A percentile compares a stretch with the other conserved stretches of the same genome.
Evolutionary conservation across 2,888 invertebrate species (phyloP).

Genomic region (Heteromurus nitidus): DNA sequence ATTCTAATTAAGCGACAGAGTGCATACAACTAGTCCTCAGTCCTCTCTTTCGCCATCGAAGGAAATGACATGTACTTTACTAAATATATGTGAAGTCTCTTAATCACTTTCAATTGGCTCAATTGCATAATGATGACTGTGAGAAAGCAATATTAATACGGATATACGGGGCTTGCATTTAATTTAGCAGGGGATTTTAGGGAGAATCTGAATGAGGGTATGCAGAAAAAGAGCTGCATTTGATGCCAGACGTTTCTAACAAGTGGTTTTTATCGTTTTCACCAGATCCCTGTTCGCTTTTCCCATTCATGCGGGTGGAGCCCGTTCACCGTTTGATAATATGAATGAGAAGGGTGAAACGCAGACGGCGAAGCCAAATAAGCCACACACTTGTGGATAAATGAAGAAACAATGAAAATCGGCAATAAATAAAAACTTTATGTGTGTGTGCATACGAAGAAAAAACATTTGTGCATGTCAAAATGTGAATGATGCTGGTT

Average conservation of each 20-base stretch:
- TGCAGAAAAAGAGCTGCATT: background rate
- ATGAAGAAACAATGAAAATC: background rate
- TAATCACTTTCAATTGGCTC: slow-evolving; percentile 23
- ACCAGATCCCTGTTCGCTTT: background rate
- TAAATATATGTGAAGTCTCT: background rate
- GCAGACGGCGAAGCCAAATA: no score
- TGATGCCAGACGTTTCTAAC: background rate
- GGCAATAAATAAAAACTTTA: background rate
- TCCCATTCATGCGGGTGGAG: background rate
- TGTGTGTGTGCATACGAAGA: background rate
- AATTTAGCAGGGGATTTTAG: background rate
- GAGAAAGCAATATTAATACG: slow-evolving; percentile 1
- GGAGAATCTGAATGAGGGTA: background rate
- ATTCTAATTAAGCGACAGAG: slow-evolving; percentile 33
- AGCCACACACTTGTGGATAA: background rate
- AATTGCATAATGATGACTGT: slow-evolving; percentile 19
- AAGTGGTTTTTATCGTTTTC: background rate
- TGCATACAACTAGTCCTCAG: background rate
- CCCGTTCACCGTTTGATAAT: no score
- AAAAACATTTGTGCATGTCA: background rate
- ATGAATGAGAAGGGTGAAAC: no score
- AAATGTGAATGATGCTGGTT: background rate
- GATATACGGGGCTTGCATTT: background rate
- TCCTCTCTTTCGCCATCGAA: background rate
- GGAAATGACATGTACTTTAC: background rate